Evolutionary conservation across 2,888 invertebrate species (phyloP), one percentile per base, ranked within the genome.

Genomic region (Erpobdella octoculata): DNA sequence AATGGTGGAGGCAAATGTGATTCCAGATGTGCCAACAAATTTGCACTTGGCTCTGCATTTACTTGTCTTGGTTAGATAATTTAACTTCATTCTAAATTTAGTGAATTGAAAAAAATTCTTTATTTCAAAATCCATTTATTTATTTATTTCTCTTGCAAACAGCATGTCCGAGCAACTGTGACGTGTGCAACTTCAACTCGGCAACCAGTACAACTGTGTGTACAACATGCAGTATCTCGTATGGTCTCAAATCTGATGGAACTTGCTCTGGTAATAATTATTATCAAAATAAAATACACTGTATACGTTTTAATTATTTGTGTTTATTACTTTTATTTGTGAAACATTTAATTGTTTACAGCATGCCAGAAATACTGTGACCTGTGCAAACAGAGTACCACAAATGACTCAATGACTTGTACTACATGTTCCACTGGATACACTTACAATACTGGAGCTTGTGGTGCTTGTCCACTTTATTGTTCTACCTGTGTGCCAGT

Each of bases 101-200:
- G 5, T 53, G 53, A 62, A 15, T 8, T 41, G 12, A 41, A 12
- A 41, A n/a, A n/a, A n/a, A n/a, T 21, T 59, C 9, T 21, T 12
- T 8, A 21, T 8, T 33, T 6, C 33, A 64, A 33, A 9, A 31
- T 59, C 12, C 9, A 59, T 12, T 59, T 12, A 15, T 59, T 12
- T 12, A 12, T 59, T 12, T 59, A 59, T 8, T 25, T 8, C 9
- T 59, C 8, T 62, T 62, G 25, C n/a, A 31, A 33, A 33, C 69
- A 74, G 74, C 53, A 15, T 74, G 74, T 41, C 74, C 74, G 18
- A 18, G 64, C 12, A 66, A 74, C 62, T 74, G 74, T 59, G 36
- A 61, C 8, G 25, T 41, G n/a, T 74, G 74, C 59, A 70, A 72
- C 1, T 71, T 59, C 72, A 74, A 66, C 33, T 37, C 71, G 21